Percentiles rank a stretch among this genome's conserved stretches.
Conservation (phyloP, 2,797 vertebrate genomes). For the Hoplostethus mediterraneus region DNA sequence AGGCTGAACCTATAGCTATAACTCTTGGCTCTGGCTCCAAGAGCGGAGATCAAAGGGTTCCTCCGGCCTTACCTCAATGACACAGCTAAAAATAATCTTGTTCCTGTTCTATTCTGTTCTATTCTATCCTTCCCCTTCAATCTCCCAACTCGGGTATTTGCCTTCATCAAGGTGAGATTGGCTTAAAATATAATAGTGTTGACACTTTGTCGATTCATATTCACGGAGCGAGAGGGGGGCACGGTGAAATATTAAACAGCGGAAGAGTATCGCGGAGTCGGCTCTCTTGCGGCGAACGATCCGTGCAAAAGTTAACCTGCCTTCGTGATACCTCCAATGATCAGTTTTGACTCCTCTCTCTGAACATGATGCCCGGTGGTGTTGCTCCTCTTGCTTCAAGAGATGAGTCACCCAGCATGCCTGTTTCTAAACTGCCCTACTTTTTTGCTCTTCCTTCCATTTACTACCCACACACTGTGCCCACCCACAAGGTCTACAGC, state of each 20-base stretch:
- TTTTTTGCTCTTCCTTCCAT: constrained; percentile 23
- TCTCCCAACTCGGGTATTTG: constrained; percentile 11
- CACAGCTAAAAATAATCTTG: not conserved
- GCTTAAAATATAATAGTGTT: constrained; percentile 11
- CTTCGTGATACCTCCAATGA: constrained; percentile 34
- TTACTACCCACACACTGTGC: not conserved
- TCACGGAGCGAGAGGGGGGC: constrained; percentile 26
- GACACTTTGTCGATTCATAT: constrained; percentile 30
- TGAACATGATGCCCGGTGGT: constrained; percentile 36
- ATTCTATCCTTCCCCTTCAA: not conserved
- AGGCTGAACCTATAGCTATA: constrained; percentile 9
- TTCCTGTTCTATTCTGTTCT: not conserved
- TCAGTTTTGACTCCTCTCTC: constrained; percentile 33
- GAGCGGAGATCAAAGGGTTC: not conserved
- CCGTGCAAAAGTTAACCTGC: constrained; percentile 43
- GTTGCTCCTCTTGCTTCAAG: constrained; percentile 23
- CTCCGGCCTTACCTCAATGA: not conserved
- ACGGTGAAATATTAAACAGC: constrained; percentile 47
- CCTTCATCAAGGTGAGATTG: constrained; percentile 25
- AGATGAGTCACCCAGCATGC: constrained; percentile 47
- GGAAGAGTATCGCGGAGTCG: constrained; percentile 21
- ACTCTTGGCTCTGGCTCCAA: not conserved
- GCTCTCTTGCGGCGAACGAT: constrained; percentile 45
- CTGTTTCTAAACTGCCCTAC: constrained; percentile 41
- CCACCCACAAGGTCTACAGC: constrained; percentile 3